Conservation (phyloP, 1,140 invertebrate genomes). For the Pseudomyrmex gracilis region DNA sequence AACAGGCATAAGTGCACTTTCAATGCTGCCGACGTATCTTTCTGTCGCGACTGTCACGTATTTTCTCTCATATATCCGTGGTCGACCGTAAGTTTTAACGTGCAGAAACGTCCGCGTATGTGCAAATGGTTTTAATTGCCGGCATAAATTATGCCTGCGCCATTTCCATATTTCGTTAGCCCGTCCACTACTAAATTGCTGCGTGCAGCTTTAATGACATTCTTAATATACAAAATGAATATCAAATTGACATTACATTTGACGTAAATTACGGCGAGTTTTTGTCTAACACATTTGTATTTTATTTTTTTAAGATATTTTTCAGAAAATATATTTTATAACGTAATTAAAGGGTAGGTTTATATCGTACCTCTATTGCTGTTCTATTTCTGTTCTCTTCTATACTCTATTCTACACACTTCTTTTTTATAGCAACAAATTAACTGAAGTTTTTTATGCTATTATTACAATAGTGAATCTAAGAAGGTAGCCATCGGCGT, state of each 20-base stretch:
- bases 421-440: not conserved
- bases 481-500: not conserved
- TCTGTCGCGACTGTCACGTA: constrained; percentile 25
- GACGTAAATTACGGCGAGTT: constrained; percentile 1
- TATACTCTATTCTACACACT: not conserved
- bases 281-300: too few relatives aligned
- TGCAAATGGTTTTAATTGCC: constrained; percentile 47
- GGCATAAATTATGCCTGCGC: constrained; percentile 27
- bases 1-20: not conserved
- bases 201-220: not conserved
- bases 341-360: too few relatives aligned
- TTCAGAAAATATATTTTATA: too few relatives aligned
- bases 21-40: constrained; percentile 15
- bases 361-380: too few relatives aligned
- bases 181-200: not conserved
- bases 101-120: constrained; percentile 1
- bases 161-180: constrained; percentile 26
- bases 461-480: constrained; percentile 18
- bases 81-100: constrained; percentile 13
- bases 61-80: not conserved
- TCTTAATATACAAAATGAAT: not conserved
- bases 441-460: not conserved
- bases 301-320: too few relatives aligned
- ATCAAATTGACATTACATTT: not conserved
- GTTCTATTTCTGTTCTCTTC: not conserved